Conservation (phyloP, 2,888 invertebrate genomes). For the Tenthredo scrophulariae region DNA sequence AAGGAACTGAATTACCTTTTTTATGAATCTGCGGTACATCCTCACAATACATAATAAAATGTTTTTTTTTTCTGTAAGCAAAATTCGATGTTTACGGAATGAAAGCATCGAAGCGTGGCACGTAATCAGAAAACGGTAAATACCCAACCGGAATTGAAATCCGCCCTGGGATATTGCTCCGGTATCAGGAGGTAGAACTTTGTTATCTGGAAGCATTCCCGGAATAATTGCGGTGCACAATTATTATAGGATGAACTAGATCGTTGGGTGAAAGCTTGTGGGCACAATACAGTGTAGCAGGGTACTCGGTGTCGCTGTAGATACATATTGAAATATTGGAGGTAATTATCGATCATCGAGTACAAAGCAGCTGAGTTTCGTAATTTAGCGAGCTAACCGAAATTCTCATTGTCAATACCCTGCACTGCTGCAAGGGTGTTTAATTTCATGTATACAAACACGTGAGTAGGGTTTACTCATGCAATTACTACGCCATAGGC, state of each 20-base stretch:
- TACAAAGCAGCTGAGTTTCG: conserved; percentile 11
- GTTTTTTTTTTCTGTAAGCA: not conserved
- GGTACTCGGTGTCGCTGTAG: not conserved
- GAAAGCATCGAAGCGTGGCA: not conserved
- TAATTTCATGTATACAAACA: not conserved
- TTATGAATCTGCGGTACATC: too few relatives aligned
- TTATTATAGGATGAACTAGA: not conserved
- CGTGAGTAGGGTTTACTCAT: not conserved
- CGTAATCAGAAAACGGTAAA: not conserved
- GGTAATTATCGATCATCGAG: conserved; percentile 11
- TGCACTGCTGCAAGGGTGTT: not conserved
- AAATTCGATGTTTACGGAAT: not conserved
- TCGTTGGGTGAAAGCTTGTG: not conserved
- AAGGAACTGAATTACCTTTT: too few relatives aligned
- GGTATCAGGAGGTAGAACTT: not conserved
- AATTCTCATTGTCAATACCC: not conserved
- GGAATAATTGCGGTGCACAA: conserved; percentile 18
- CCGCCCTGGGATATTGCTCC: not conserved
- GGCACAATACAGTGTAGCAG: not conserved
- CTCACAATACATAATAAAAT: not conserved
- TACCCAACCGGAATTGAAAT: not conserved
- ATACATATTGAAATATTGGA: not conserved
- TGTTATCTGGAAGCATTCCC: not conserved
- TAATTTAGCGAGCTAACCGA: not conserved
- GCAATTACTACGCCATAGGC: not conserved